Evolutionary conservation across 2,797 vertebrate species (phyloP).

Genomic region (Lithobates pipiens): DNA sequence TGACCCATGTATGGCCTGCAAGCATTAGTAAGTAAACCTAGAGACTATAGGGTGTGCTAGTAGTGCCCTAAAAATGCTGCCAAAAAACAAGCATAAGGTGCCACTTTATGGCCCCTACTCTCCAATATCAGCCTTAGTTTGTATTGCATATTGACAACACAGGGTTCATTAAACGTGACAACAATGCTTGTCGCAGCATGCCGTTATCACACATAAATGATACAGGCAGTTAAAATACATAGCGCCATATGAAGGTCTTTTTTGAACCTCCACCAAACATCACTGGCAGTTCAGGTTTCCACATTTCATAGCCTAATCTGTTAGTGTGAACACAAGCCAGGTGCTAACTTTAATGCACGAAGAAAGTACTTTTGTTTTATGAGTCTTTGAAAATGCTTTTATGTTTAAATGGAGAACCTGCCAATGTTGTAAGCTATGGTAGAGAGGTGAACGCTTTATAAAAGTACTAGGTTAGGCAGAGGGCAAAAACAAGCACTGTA

Average conservation of each 20-base stretch:
- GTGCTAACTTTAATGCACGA: slow-evolving; percentile 40
- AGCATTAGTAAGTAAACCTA: no score
- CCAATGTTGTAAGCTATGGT: slow-evolving; percentile 41
- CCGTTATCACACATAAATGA: neutral
- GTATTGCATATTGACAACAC: no score
- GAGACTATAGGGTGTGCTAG: no score
- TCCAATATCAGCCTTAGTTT: no score
- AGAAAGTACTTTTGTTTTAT: slow-evolving; percentile 41
- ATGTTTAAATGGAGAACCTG: slow-evolving; percentile 38
- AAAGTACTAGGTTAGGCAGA: slow-evolving; percentile 56
- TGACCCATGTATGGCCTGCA: no score
- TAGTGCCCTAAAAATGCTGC: no score
- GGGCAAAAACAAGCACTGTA: slow-evolving; percentile 35
- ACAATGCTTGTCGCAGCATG: neutral
- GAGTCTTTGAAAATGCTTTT: slow-evolving; percentile 30
- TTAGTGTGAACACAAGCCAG: slow-evolving; percentile 23
- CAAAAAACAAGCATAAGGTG: no score
- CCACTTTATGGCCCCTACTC: no score
- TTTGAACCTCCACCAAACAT: neutral
- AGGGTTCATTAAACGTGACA: no score
- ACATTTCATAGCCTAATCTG: slow-evolving; percentile 38
- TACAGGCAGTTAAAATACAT: neutral
- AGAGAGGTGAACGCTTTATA: slow-evolving; percentile 39
- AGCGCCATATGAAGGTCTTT: neutral
- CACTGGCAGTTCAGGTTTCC: neutral